A percentile compares a stretch with the other conserved stretches of the same genome.
These are phyloP conservation scores for Aleadryas rufinucha DNA, from an alignment of 2,113 vertebrate genomes.

Conservation along the genomic window DNA sequence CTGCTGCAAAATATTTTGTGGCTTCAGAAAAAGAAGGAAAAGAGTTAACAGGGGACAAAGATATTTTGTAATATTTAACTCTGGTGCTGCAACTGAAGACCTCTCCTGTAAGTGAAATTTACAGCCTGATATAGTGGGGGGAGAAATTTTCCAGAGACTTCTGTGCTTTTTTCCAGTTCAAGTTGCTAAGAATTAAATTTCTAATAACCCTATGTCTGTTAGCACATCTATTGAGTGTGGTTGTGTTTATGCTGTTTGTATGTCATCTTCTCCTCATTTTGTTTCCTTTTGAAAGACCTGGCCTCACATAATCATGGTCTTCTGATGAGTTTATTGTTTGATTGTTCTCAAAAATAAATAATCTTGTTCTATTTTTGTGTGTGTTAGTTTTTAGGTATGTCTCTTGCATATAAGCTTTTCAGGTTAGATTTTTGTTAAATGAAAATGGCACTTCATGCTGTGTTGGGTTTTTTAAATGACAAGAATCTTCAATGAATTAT, in stretches of 20 bases:
- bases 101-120: not conserved
- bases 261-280: not conserved
- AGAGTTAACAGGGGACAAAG: not conserved
- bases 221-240: accelerated
- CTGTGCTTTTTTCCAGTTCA: not conserved
- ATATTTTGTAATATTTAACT: not conserved
- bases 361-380: not conserved
- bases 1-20: not conserved
- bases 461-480: not conserved
- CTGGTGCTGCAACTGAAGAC: not conserved
- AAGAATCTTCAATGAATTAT: not conserved
- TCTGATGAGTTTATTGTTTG: not conserved
- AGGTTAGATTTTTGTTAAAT: not conserved
- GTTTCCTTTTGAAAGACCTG: not conserved
- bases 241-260: not conserved
- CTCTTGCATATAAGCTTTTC: not conserved
- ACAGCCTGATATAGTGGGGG: not conserved
- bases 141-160: not conserved
- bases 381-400: not conserved
- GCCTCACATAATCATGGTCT: not conserved
- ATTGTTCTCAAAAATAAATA: not conserved
- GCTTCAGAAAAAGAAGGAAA: not conserved
- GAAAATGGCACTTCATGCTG: not conserved
- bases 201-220: not conserved
- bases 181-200: not conserved